Percentiles rank a stretch among this genome's conserved stretches.
These are phyloP conservation scores for Ectobius pallidus DNA, from an alignment of 2,888 invertebrate species.

Conservation along the genomic window DNA sequence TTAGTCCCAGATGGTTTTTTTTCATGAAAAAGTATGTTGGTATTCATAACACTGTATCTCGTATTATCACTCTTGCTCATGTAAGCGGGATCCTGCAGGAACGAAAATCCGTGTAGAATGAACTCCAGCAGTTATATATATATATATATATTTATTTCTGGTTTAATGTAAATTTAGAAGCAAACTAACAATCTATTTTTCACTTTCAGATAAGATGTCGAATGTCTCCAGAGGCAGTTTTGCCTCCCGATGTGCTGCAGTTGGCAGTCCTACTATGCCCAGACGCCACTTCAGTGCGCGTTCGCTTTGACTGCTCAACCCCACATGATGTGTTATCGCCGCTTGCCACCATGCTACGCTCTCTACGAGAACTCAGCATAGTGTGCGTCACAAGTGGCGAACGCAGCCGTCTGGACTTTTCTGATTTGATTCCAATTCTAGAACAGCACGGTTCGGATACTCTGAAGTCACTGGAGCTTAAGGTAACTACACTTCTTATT, in stretches of 20 bases:
- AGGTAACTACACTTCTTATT: no score
- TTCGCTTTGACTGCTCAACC: conserved; percentile 48
- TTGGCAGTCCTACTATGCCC: conserved; percentile 48
- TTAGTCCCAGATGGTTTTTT: no score
- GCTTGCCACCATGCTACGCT: conserved; percentile 37
- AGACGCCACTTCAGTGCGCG: conserved; percentile 44
- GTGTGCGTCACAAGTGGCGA: conserved; percentile 50
- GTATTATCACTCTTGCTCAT: no score
- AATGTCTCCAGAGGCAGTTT: conserved; percentile 47
- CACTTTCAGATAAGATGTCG: conserved; percentile 47
- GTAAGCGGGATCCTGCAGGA: no score
- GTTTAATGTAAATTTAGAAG: no score
- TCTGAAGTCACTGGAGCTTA: conserved; percentile 42
- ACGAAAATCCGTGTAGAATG: no score
- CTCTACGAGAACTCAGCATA: conserved; percentile 47
- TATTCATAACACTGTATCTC: no score
- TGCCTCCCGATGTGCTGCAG: conserved; percentile 47
- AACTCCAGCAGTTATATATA: no score
- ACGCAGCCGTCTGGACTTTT: conserved; percentile 48
- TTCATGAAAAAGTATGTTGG: no score
- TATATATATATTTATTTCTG: no score
- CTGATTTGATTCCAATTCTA: conserved; percentile 48
- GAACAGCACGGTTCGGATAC: conserved; percentile 44
- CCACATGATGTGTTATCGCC: conserved; percentile 48
- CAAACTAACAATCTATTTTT: no score